phyloP scores from a whole-genome alignment of 2,888 invertebrate genomes.

The Lasioglossum malachurum region DNA sequence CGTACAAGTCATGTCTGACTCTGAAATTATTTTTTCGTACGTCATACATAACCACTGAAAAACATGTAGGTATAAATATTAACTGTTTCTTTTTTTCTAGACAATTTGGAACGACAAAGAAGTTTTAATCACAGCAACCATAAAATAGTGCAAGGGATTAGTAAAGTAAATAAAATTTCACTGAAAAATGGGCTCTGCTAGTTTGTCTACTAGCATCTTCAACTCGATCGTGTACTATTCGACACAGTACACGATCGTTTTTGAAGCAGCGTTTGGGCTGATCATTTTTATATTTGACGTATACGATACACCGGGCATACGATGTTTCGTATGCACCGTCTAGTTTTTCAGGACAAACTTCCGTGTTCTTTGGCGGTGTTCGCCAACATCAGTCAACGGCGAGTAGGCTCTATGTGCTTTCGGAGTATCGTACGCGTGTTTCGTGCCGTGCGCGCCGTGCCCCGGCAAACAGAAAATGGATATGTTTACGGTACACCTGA shows the following conservation, averaged over 20 bases:
- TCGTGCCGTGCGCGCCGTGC: neutral
- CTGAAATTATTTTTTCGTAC: too few relatives aligned
- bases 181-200: neutral
- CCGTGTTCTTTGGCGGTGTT: neutral
- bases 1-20: neutral
- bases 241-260: neutral
- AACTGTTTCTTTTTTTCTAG: too few relatives aligned
- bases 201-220: neutral
- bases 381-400: neutral
- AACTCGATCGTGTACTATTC: too few relatives aligned
- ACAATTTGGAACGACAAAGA: too few relatives aligned
- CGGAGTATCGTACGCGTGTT: neutral
- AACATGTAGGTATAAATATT: too few relatives aligned
- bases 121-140: too few relatives aligned
- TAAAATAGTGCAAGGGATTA: too few relatives aligned
- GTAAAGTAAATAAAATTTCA: neutral
- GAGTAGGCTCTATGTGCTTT: neutral
- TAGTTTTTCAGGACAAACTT: neutral
- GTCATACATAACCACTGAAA: too few relatives aligned
- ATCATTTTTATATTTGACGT: neutral
- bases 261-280: neutral
- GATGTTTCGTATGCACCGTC: neutral
- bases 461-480: slow-evolving; percentile 25
- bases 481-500: slow-evolving; percentile 27
- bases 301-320: too few relatives aligned